Evolutionary conservation across 2,113 vertebrate species (phyloP).

Genomic region (Potamarius usumacintae): DNA sequence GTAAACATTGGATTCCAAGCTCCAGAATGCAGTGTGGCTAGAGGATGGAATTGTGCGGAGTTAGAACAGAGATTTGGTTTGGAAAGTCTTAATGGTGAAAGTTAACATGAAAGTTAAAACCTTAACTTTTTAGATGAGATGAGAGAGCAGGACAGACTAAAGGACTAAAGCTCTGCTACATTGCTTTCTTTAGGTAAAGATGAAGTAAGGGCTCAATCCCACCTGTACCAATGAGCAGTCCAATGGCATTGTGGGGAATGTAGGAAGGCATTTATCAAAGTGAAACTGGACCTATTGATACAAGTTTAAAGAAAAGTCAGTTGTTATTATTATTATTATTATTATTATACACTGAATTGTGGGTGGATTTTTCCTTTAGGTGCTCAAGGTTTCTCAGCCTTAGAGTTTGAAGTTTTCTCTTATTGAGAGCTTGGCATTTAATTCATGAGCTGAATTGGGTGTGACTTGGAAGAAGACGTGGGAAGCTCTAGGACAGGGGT

Average conservation of each 20-base stretch:
- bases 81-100: neutral
- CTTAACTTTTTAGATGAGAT: neutral
- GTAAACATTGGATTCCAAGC: neutral
- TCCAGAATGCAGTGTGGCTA: too few relatives aligned
- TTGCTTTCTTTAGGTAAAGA: neutral
- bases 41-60: neutral
- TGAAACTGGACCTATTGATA: neutral
- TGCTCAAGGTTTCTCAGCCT: neutral
- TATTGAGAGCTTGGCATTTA: neutral
- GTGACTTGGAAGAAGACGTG: neutral
- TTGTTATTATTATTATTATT: neutral
- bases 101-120: neutral
- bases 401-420: neutral
- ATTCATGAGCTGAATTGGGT: neutral
- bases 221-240: neutral
- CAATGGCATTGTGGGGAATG: neutral
- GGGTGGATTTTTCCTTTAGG: too few relatives aligned
- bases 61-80: neutral
- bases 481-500: neutral
- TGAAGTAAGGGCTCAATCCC: neutral
- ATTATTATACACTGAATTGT: too few relatives aligned
- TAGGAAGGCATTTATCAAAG: neutral
- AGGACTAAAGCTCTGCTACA: neutral
- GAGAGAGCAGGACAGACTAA: neutral
- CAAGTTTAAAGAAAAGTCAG: neutral